Evolutionary conservation across 2,797 vertebrate species (phyloP), one percentile per base, ranked within the genome.

Genomic region (Enteromius mattozi): DNA sequence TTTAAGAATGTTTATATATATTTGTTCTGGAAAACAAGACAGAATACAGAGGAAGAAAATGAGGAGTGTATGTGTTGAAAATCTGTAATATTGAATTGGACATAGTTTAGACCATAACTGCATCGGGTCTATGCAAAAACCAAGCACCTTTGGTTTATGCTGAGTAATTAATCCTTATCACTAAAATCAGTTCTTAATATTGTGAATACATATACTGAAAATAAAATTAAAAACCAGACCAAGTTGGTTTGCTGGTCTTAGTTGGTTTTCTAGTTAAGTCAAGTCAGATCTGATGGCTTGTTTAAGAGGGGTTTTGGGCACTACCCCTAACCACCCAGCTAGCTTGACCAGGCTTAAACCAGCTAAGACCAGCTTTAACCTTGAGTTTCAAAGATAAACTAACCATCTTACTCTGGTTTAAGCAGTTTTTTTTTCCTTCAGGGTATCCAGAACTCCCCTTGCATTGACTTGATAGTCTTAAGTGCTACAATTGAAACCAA

Each of bases 101-200:
- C 19, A 17, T 16, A 27, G 40, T n/a, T 63, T 63, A 16, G 24
- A 70, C 21, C 27, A 71, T 54, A 69, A 70, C 8, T 42, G 45
- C 45, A 83, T 78, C 45, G n/a, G 63, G 35, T 69, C 45, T 76
- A 45, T 35, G 80, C 56, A 72, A 66, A 61, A 82, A 66, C 81
- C 81, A 82, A 71, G 1, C 17, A 72, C 24, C 24, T 72, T 81
- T 81, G 80, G 66, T 81, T 81, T 81, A 30, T 70, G 24, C 49
- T 30, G 49, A n/a, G 35, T 27, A 40, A 40, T 54, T 54, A 51
- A 27, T 40, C 49, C 47, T 81, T 71, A 45, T 71, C 37, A 59
- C 16, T 59, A 42, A 42, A 3, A 42, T 30, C 49, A 56, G 49
- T 21, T 42, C 68, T n/a, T 77, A 37, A 40, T 76, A 76, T 24